Evolutionary conservation across 2,113 vertebrate genomes (phyloP).

Genomic region (Brachypteracias leptosomus): DNA sequence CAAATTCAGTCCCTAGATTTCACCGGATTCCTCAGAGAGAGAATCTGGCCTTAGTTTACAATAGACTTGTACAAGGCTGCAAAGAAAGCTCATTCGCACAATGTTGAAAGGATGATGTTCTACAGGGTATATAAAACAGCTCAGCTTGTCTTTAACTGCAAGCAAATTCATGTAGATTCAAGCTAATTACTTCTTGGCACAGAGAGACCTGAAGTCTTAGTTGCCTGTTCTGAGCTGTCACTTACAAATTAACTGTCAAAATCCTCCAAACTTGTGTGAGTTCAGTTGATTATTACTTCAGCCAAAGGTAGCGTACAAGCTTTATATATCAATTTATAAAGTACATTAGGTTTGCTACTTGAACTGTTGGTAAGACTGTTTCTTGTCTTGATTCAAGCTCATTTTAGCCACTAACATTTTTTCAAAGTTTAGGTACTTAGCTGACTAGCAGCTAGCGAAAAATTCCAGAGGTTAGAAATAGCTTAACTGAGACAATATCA

Average conservation of each 20-base stretch:
- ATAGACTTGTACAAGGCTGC: background rate
- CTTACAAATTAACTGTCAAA: constrained; percentile 17
- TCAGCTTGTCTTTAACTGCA: background rate
- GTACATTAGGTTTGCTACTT: background rate
- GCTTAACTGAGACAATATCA: background rate
- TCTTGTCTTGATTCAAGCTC: background rate
- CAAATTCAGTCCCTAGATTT: background rate
- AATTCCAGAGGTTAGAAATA: background rate
- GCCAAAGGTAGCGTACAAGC: background rate
- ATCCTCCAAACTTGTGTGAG: background rate
- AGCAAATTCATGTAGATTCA: background rate
- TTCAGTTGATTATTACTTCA: background rate
- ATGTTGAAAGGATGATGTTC: background rate
- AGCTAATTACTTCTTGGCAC: constrained; percentile 43
- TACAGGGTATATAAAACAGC: background rate
- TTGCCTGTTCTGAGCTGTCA: background rate
- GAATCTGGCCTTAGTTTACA: background rate
- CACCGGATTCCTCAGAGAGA: background rate
- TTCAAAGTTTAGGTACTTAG: background rate
- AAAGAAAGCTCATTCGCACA: constrained; percentile 32
- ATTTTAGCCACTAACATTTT: background rate
- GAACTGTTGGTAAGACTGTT: background rate
- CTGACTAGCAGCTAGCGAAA: background rate
- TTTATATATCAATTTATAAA: background rate
- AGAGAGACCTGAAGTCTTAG: background rate